These are phyloP conservation scores for Rhamphomyia laevipes DNA, from an alignment of 2,888 invertebrate species.

Conservation along the genomic window DNA sequence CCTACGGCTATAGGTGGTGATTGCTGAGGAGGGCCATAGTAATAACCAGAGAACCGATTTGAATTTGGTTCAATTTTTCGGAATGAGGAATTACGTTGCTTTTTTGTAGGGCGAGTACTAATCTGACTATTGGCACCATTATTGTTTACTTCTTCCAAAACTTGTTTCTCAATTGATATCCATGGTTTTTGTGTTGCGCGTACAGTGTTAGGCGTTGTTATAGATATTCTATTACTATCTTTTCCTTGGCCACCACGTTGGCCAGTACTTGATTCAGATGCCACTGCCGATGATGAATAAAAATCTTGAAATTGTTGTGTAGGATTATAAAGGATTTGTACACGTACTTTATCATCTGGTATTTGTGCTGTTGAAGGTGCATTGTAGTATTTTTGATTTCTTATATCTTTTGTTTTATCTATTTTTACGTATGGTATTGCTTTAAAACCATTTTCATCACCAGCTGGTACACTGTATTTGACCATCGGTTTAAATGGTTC, in stretches of 20 bases:
- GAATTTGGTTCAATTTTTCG: background rate
- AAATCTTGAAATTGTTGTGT: conserved; percentile 29
- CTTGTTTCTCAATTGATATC: conserved; percentile 25
- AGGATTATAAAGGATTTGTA: conserved; percentile 19
- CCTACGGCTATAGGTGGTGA: background rate
- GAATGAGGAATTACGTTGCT: background rate
- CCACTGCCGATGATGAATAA: conserved; percentile 11
- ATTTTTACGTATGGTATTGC: conserved; percentile 39
- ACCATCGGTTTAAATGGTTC: conserved; percentile 55
- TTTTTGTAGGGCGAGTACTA: conserved; percentile 4
- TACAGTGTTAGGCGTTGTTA: conserved; percentile 53
- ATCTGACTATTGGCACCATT: conserved; percentile 19
- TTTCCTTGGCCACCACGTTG: conserved; percentile 9
- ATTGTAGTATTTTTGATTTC: conserved; percentile 6
- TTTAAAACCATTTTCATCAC: conserved; percentile 32
- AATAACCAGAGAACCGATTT: conserved; percentile 24
- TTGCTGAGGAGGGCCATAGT: conserved; percentile 19
- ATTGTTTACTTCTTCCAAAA: conserved; percentile 20
- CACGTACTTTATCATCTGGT: conserved; percentile 15
- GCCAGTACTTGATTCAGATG: conserved; percentile 6
- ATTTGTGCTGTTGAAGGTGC: conserved; percentile 26
- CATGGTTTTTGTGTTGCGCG: conserved; percentile 25
- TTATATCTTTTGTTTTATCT: conserved; percentile 26
- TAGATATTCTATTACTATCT: conserved; percentile 45
- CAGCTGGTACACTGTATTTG: conserved; percentile 36